phyloP scores from a whole-genome alignment of 2,113 vertebrate species.

The Cricetomys ansorgei region DNA sequence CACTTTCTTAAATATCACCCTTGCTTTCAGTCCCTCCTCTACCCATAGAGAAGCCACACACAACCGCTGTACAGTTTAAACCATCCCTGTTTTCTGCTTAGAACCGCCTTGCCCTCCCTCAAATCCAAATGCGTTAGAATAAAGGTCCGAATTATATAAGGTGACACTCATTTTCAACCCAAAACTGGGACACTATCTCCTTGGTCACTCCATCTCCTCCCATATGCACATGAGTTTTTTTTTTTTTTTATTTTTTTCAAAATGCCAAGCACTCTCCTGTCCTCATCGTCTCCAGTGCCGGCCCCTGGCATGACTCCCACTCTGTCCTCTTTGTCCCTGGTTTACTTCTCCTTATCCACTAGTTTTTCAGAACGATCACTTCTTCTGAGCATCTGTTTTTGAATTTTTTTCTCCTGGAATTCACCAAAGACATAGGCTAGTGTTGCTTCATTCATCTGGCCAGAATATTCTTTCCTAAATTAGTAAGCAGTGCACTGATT shows the following conservation, averaged over 20 bases:
- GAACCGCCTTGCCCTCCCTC: background rate
- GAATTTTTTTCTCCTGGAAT: background rate
- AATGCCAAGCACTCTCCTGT: background rate
- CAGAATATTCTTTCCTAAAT: background rate
- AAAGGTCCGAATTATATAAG: background rate
- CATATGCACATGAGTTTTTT: no score
- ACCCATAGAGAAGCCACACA: accelerated
- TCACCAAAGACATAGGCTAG: background rate
- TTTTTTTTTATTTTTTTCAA: background rate
- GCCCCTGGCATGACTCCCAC: background rate
- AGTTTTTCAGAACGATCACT: background rate
- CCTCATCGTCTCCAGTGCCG: background rate
- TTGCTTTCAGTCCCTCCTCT: background rate
- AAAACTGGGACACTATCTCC: background rate
- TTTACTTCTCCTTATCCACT: background rate
- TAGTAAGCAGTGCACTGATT: background rate
- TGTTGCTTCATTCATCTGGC: no score
- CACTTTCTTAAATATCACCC: background rate
- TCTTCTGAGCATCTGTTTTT: background rate
- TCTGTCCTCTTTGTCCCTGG: background rate
- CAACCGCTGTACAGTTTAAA: background rate
- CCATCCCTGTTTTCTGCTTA: background rate
- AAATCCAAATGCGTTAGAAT: background rate
- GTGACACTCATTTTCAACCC: background rate
- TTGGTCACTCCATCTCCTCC: background rate